Evolutionary conservation across 2,113 vertebrate species (phyloP), one percentile per base, ranked within the genome.

Genomic region (Mionectes macconnelli): DNA sequence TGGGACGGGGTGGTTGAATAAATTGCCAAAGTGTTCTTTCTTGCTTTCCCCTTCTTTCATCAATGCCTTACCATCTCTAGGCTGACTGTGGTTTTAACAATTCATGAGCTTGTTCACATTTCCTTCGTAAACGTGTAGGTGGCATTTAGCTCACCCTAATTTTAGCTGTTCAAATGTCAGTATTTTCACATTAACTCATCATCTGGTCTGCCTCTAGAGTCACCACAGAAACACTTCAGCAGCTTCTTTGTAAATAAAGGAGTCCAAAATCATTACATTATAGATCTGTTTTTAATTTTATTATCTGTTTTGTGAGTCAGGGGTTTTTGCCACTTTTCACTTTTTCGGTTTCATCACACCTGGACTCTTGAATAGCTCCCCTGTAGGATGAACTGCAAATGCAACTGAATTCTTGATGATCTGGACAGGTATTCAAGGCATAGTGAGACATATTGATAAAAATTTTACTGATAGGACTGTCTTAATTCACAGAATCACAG

Each of bases 21-120:
- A 93, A 89, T 78, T 0, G 3, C 64, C 72, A 52, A 78, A 96
- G 69, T 78, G 59, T 53, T 93, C 47, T 64, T 82, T 84, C 89
- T 94, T 84, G 50, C 44, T 84, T 96, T 94, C 33, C 64, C 17
- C 47, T 92, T 81, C 80, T 90, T 94, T 92, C 93, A 68, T 72
- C 89, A 60, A 72, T 73, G 64, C 27, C 8, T 89, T 42, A 44
- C 89, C 31, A 52, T 94, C 94, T 82, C 72, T 44, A 88, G 27
- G 14, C 80, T 60, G 68, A 56, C 64, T 91, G 73, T 4, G 20
- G 86, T 85, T 94, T 95, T 85, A 78, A 82, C 37, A 92, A 92
- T 90, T 90, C 88, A 20, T 79, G 28, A 93, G 17, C 50, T 27
- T 67, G 64, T 91, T 94, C 91, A 86, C 80, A 64, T 91, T 91